A percentile compares a stretch with the other conserved stretches of the same genome.
Conservation (phyloP, 2,888 invertebrate species). For the Philereme transversata region DNA sequence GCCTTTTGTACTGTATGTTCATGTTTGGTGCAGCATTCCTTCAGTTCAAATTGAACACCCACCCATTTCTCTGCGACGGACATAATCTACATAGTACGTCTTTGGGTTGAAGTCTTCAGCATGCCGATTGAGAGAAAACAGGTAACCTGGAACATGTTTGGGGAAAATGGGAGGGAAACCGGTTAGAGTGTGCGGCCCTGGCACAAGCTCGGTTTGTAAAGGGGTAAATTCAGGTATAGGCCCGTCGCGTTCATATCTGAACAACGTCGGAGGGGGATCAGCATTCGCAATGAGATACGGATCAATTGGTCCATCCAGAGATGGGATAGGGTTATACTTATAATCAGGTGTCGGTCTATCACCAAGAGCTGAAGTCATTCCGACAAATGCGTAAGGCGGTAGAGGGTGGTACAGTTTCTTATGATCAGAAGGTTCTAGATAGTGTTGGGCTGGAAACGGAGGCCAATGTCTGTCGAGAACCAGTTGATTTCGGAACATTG, state of each 20-base stretch:
- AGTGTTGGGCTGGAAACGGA: slow-evolving; percentile 76
- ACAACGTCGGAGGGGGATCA: slow-evolving; percentile 68
- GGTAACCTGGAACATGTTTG: slow-evolving; percentile 78
- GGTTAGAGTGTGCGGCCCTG: slow-evolving; percentile 72
- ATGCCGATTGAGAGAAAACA: slow-evolving; percentile 73
- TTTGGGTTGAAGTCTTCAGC: slow-evolving; percentile 76
- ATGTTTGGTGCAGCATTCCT: slow-evolving; percentile 66
- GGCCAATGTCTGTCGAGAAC: slow-evolving; percentile 74
- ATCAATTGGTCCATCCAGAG: slow-evolving; percentile 70
- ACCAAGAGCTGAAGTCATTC: slow-evolving; percentile 74
- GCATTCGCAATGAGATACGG: slow-evolving; percentile 65
- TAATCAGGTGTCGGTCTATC: slow-evolving; percentile 71
- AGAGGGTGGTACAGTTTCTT: slow-evolving; percentile 67
- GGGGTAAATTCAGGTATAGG: slow-evolving; percentile 72
- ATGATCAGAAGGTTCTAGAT: slow-evolving; percentile 67
- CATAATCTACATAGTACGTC: slow-evolving; percentile 82
- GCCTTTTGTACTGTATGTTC: slow-evolving; percentile 37
- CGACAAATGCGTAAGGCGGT: slow-evolving; percentile 72
- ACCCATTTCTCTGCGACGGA: slow-evolving; percentile 80
- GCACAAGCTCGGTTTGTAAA: slow-evolving; percentile 59
- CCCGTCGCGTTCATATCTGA: slow-evolving; percentile 74
- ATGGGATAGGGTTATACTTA: slow-evolving; percentile 70
- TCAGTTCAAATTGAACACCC: slow-evolving; percentile 80
- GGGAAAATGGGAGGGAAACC: slow-evolving; percentile 78
- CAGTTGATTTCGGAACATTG: slow-evolving; percentile 68